Conservation (phyloP, 2,888 invertebrate genomes). For the Antheraea assamensis region DNA sequence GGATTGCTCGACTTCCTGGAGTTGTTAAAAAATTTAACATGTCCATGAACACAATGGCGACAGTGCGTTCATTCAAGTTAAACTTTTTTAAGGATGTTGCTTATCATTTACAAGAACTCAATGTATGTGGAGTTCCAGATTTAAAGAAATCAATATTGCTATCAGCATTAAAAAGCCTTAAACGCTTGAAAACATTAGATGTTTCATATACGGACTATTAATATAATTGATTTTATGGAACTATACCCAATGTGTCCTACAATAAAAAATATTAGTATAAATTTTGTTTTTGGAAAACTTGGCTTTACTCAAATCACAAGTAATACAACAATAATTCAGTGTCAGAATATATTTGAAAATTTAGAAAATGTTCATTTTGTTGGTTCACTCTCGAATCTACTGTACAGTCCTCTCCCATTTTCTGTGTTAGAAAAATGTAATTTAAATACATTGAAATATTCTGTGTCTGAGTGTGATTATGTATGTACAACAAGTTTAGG, state of each 20-base stretch:
- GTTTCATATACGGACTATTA: conserved; percentile 63
- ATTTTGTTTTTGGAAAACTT: conserved; percentile 51
- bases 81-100: conserved; percentile 57
- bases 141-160: conserved; percentile 51
- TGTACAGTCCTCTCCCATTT: conserved; percentile 41
- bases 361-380: conserved; percentile 63
- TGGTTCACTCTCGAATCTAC: conserved; percentile 49
- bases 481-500: conserved; percentile 23
- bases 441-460: conserved; percentile 50
- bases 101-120: conserved; percentile 48
- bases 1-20: conserved; percentile 45
- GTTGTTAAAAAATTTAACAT: conserved; percentile 51
- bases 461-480: conserved; percentile 41
- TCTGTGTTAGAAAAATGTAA: conserved; percentile 47
- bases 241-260: conserved; percentile 56
- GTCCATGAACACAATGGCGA: conserved; percentile 52
- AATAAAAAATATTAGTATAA: conserved; percentile 55
- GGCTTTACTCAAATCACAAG: conserved; percentile 29
- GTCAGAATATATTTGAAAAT: conserved; percentile 55
- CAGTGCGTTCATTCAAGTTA: conserved; percentile 50
- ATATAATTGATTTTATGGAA: conserved; percentile 54
- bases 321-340: conserved; percentile 35
- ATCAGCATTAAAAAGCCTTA: conserved; percentile 50
- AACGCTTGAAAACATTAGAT: conserved; percentile 55
- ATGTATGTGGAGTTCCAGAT: conserved; percentile 56